Percentiles rank a stretch among this genome's conserved stretches.
Conservation (phyloP, 1,140 invertebrate species). For the Batillaria attramentaria region DNA sequence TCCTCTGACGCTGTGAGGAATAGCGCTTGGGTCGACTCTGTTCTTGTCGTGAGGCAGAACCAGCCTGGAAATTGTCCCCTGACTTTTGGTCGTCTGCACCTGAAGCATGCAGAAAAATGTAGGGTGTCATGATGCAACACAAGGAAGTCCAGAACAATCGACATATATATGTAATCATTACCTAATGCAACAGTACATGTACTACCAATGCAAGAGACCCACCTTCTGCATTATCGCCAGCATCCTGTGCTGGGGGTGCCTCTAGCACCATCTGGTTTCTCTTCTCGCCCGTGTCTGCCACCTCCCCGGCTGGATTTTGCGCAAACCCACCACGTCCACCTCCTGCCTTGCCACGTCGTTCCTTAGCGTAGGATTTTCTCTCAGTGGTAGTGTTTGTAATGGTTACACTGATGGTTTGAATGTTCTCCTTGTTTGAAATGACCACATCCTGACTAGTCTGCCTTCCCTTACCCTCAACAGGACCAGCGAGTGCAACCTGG, state of each 20-base stretch:
- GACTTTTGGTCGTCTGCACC: neutral
- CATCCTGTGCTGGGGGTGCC: neutral
- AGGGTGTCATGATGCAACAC: too few species aligned
- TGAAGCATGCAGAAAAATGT: too few species aligned
- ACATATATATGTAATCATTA: too few species aligned
- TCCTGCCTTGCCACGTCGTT: slow-evolving; percentile 39
- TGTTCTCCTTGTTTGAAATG: slow-evolving; percentile 50
- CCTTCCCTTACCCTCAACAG: neutral
- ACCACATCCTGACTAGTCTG: slow-evolving; percentile 40
- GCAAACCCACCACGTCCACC: neutral
- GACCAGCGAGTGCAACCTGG: slow-evolving; percentile 15
- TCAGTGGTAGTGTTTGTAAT: slow-evolving; percentile 52
- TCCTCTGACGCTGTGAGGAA: slow-evolving; percentile 81
- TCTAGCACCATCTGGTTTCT: slow-evolving; percentile 8
- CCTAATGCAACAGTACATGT: too few species aligned
- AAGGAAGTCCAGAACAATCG: neutral
- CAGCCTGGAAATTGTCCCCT: too few species aligned
- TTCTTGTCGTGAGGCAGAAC: too few species aligned
- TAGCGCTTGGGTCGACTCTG: slow-evolving; percentile 80
- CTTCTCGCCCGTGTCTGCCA: neutral
- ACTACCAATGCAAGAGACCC: neutral
- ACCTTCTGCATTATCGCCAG: neutral
- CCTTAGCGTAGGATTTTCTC: slow-evolving; percentile 50
- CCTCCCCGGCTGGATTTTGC: neutral
- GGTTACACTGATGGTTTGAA: slow-evolving; percentile 50